Base-by-base conservation (phyloP, 2,888 invertebrate species). In the Xanthia icteritia region DNA sequence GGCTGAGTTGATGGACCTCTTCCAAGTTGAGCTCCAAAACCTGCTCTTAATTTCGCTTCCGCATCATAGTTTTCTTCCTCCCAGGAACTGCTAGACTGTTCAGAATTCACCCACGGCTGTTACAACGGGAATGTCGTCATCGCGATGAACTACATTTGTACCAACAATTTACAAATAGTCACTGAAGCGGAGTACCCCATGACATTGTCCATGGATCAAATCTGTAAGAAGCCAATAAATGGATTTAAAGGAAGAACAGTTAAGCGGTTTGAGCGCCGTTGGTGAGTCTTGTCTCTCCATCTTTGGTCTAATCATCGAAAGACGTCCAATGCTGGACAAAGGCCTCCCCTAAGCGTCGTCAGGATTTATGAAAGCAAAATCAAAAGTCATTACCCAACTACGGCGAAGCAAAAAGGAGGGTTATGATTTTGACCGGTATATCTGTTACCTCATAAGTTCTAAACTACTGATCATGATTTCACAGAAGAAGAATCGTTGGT, bases 61-160 rank as follows among this genome's bases (percentile, higher is more conserved):
- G 5, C 15, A 67, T 51, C 48, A 67, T 51, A 51, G 23, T 31
- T 48, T 15, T 58, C n/a, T 20, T 63, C 8, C 1, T 63, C 8
- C n/a, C 79, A 93, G 92, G 89, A 93, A 78, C 54, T 93, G 17
- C 60, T 93, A 5, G 92, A 93, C 76, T 93, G 93, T 66, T 74
- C 86, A 0, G 1, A 0, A 0, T 6, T 48, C 8, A 79, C 65
- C 5, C 3, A 63, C 0, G 76, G 83, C 0, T 91, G 92, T 51
- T 0, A 1, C 0, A 73, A 77, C 0, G 92, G 91, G 0, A 85
- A 84, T 45, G 79, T 90, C 0, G 13, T 2, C 0, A 4, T 0
- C 0, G 88, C 90, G 0, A 51, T 93, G 39, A 2, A 71, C 0
- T 84, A 39, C 15, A 65, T 92, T 0, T 92, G 91, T 54, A 0